Evolutionary conservation across 1,140 invertebrate species (phyloP).

Genomic region (Araneus ventricosus): DNA sequence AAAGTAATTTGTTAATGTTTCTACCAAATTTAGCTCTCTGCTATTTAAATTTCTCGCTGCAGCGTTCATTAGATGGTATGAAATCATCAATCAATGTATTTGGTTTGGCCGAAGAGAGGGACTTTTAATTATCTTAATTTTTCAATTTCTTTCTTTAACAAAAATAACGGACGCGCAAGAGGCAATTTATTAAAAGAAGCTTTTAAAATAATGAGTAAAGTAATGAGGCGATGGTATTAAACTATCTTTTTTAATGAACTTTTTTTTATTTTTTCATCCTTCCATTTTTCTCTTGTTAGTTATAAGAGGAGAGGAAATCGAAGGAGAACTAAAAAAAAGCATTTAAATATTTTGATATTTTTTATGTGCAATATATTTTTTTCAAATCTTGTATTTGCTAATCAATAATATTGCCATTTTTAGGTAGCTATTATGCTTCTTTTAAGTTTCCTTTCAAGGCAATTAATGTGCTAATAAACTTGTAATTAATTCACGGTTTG

Average conservation of each 20-base stretch:
- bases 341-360: background rate
- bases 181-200: slow-evolving; percentile 30
- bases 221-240: slow-evolving; percentile 2
- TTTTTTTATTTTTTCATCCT: background rate
- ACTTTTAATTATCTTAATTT: slow-evolving; percentile 38
- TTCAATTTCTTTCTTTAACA: background rate
- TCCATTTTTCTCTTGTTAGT: background rate
- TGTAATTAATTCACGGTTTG: background rate
- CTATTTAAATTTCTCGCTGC: background rate
- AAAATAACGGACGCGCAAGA: background rate
- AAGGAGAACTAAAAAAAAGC: background rate
- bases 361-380: background rate
- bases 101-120: background rate
- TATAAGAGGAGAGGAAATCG: background rate
- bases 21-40: background rate
- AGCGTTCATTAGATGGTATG: background rate
- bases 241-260: background rate
- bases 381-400: background rate
- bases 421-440: background rate
- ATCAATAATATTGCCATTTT: background rate
- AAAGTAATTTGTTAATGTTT: slow-evolving; percentile 34
- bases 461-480: background rate
- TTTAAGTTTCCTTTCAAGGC: background rate
- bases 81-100: slow-evolving; percentile 31
- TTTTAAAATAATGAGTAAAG: slow-evolving; percentile 18